A percentile compares a stretch with the other conserved stretches of the same genome.
Evolutionary conservation across 2,113 vertebrate species (phyloP).

Genomic region (Sylvia atricapilla): DNA sequence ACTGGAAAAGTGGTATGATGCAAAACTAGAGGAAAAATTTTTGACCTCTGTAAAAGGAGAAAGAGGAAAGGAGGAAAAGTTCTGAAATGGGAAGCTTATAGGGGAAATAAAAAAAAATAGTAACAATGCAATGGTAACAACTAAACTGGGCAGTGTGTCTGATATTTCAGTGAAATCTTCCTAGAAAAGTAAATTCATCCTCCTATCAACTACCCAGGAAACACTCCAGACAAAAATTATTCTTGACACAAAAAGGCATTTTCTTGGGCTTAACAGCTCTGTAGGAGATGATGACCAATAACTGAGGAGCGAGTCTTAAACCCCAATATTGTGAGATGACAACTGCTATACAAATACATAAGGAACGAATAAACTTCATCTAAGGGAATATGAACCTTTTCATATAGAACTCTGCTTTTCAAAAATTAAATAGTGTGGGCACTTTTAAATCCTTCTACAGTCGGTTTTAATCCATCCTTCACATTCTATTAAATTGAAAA

Average conservation of each 20-base stretch:
- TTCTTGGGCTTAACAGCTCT: background rate
- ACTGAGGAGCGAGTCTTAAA: background rate
- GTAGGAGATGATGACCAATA: background rate
- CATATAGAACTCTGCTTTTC: background rate
- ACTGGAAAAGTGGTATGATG: background rate
- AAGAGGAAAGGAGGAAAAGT: background rate
- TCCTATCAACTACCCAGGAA: background rate
- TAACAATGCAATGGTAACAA: background rate
- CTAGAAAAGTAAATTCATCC: background rate
- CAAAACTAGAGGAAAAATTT: background rate
- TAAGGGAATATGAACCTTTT: background rate
- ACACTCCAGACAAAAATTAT: background rate
- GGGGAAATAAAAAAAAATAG: background rate
- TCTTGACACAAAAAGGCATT: background rate
- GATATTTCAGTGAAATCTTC: background rate
- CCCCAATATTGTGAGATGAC: background rate
- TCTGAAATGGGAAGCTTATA: background rate
- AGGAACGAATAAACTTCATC: background rate
- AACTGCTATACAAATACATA: background rate
- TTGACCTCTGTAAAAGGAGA: background rate
- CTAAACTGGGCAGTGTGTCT: background rate
- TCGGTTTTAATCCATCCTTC: background rate
- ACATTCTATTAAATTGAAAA: background rate
- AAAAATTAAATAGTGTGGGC: background rate
- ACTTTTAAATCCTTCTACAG: background rate